Conservation (phyloP, 1,140 invertebrate genomes). For the Steinernema khuongi region DNA sequence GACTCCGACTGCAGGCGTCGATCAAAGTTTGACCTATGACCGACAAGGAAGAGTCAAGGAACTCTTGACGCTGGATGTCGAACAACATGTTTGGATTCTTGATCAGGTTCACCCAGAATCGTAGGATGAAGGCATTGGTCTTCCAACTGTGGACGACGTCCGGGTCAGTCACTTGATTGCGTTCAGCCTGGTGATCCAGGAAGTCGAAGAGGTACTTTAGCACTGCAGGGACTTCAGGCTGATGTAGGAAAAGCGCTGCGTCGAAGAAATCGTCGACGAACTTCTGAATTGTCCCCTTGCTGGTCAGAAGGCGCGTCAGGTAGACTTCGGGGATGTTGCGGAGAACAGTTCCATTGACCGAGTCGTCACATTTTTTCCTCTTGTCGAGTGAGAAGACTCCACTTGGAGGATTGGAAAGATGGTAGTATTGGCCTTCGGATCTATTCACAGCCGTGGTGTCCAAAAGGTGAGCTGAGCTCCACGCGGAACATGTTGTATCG, state of each 20-base stretch:
- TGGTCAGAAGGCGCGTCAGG: slow-evolving; percentile 77
- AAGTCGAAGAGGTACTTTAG: slow-evolving; percentile 93
- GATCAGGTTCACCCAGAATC: slow-evolving; percentile 94
- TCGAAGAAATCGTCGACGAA: slow-evolving; percentile 82
- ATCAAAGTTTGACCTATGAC: slow-evolving; percentile 93
- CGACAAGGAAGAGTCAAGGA: slow-evolving; percentile 82
- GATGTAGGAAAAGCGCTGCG: slow-evolving; percentile 36
- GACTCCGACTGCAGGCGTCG: slow-evolving; percentile 82
- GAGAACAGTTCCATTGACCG: slow-evolving; percentile 65
- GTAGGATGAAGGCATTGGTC: slow-evolving; percentile 74
- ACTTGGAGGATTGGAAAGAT: slow-evolving; percentile 59
- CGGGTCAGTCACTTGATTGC: slow-evolving; percentile 73
- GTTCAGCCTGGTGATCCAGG: slow-evolving; percentile 78
- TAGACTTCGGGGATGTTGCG: slow-evolving; percentile 81
- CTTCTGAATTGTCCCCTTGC: slow-evolving; percentile 80
- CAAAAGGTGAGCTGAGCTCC: slow-evolving; percentile 70
- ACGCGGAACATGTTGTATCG: slow-evolving; percentile 68
- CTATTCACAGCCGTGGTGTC: slow-evolving; percentile 66
- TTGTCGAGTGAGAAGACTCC: slow-evolving; percentile 37
- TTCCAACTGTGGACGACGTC: slow-evolving; percentile 93
- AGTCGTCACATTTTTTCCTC: slow-evolving; percentile 69
- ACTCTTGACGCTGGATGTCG: slow-evolving; percentile 85
- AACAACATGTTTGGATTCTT: slow-evolving; percentile 95
- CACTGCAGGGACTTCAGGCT: slow-evolving; percentile 72
- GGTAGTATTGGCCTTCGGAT: slow-evolving; percentile 60